These are phyloP conservation scores for Empidonax traillii DNA, from an alignment of 2,113 vertebrate species.

Conservation along the genomic window DNA sequence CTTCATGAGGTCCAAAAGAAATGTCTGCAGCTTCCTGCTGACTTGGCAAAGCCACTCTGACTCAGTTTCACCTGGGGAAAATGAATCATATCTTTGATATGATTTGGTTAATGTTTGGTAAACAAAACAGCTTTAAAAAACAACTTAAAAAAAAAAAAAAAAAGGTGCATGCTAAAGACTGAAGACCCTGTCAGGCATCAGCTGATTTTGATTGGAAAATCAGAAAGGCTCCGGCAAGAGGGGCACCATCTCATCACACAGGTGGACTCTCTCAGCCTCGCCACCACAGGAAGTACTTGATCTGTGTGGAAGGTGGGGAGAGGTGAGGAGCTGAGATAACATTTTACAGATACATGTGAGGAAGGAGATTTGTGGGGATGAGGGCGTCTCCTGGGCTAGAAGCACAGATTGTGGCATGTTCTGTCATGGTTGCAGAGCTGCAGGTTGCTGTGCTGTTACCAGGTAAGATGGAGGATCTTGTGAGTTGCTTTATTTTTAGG, in stretches of 20 bases:
- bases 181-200: background rate
- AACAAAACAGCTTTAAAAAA: background rate
- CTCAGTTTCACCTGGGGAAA: background rate
- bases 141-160: background rate
- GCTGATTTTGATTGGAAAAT: background rate
- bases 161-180: too few relatives aligned
- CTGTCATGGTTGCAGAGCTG: background rate
- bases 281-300: background rate
- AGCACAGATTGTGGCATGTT: accelerated
- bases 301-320: background rate
- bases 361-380: background rate
- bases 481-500: constrained; percentile 37
- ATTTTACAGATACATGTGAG: background rate
- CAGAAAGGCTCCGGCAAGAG: background rate
- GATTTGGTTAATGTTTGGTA: background rate
- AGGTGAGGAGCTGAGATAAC: background rate
- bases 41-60: background rate
- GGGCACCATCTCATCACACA: background rate
- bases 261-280: background rate
- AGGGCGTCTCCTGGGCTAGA: background rate
- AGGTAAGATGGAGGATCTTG: background rate
- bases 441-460: background rate
- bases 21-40: background rate
- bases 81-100: background rate
- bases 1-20: background rate